A percentile compares a stretch with the other conserved stretches of the same genome.
phyloP scores from a whole-genome alignment of 2,888 invertebrate genomes.

The Heliconius ismenius region DNA sequence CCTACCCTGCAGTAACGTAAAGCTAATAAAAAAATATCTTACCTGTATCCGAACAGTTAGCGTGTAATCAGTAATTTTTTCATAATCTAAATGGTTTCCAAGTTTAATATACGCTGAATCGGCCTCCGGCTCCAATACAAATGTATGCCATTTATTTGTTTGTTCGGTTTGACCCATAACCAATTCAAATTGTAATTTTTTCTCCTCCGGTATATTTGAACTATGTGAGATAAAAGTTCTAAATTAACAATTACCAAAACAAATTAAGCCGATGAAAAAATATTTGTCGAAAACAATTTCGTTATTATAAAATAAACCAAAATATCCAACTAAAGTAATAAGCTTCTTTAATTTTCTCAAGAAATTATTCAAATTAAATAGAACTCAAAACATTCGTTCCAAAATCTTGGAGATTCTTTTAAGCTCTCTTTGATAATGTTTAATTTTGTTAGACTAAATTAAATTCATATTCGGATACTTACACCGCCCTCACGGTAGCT shows the following conservation, averaged over 20 bases:
- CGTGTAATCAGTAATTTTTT: conserved; percentile 91
- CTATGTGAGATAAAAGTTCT: conserved; percentile 58
- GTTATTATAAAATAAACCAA: conserved; percentile 2
- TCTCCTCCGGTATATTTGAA: conserved; percentile 89
- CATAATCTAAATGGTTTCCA: conserved; percentile 90
- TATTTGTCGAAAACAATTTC: background rate
- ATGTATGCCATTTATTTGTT: conserved; percentile 91
- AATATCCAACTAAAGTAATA: conserved; percentile 7
- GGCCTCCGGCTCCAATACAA: conserved; percentile 85
- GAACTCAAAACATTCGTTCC: conserved; percentile 22
- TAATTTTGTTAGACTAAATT: conserved; percentile 40
- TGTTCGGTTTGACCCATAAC: conserved; percentile 92
- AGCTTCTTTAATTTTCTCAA: conserved; percentile 14
- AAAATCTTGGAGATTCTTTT: conserved; percentile 28
- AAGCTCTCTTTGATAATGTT: conserved; percentile 37
- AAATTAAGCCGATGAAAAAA: background rate
- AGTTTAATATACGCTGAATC: conserved; percentile 88
- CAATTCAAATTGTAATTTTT: conserved; percentile 89
- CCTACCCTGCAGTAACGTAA: no score
- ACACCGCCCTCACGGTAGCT: conserved; percentile 86
- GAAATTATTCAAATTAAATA: conserved; percentile 20
- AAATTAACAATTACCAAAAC: conserved; percentile 11
- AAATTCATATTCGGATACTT: conserved; percentile 65
- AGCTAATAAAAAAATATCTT: conserved; percentile 43
- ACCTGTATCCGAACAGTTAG: conserved; percentile 90